Base-by-base conservation (phyloP, 1,140 invertebrate species). In the Drosophila ambigua region DNA sequence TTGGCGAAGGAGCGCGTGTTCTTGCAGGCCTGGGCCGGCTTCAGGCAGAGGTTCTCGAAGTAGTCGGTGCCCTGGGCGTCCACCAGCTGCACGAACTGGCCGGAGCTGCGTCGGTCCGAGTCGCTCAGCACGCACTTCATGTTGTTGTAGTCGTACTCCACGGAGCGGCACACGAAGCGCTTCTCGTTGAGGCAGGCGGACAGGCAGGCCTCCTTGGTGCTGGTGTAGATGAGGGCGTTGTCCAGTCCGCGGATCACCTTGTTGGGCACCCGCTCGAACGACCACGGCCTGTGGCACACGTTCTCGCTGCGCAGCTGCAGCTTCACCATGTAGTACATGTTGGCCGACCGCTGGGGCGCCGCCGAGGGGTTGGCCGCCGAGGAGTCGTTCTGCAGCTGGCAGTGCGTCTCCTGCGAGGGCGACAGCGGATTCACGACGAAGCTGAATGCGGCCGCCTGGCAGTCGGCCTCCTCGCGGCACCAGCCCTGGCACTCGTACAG, bases 301-400 rank as follows among this genome's bases (percentile, higher is more conserved):
- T 97, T 98, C 83, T 98, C 97, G 75, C 97, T 97, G 92, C 97
- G 93, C 74, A 98, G 94, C 93, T 97, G 96, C 77, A 98, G 93
- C 92, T 98, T 98, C 77, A 97, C 96, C 96, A 98, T 98, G 93
- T 98, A 98, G 92, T 98, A 98, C 93, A 97, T 97, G 92, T 97
- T 98, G 78, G 96, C 96, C 3, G 97, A 96, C 20, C 96, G 93
- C 88, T 96, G 95, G 5, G 97, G 96, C 43, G 94, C 94, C 5
- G 96, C 96, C 64, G 95, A 95, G 0, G 97, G 97, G 92, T 98
- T 98, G 75, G 95, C 95, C 3, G 97, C 96, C 57, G 96, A 94
- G 0, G 97, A 98, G 91, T 98, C 97, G 92, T 98, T 98, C 91
- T 98, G 97, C 66, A 98, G 93, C 90, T 98, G 95, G 91, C 98